Evolutionary conservation across 2,113 vertebrate genomes (phyloP), one percentile per base, ranked within the genome.

Genomic region (Entomyzon cyanotis): DNA sequence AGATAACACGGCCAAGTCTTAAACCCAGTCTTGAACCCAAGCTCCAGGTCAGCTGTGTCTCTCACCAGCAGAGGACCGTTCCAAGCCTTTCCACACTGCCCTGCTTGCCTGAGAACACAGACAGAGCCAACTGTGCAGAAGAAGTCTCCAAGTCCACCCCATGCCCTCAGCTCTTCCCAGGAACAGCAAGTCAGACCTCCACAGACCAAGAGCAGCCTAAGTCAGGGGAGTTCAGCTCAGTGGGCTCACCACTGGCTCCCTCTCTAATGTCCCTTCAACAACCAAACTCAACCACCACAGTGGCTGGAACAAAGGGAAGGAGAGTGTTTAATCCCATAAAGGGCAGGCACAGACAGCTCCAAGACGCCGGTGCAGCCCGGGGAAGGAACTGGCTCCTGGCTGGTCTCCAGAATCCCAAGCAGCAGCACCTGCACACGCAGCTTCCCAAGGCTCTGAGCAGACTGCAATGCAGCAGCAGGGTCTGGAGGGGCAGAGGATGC

Each of bases 331-430:
- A 44, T 59, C 50, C 67, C 46, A 25, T 2, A 25, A 35, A 79
- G 41, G 44, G 44, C 76, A 76, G 42, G 65, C 5, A 8, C 71
- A 89, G 55, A 55, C 56, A 79, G 50, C 75, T 56, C 8, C 0
- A n/a, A 84, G 87, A 47, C 0, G 4, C 17, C 0, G 0, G 25
- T 19, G 64, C 46, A 71, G 76, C 20, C 49, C 1, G 0, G 7
- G 2, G 50, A 93, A 80, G 60, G 69, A 84, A 20, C 15, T 0
- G 1, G 77, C 18, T 73, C 59, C 89, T 89, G 91, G 89, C 89
- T 73, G 74, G 44, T n/a, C 49, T 87, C 93, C 89, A 95, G 81
- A 75, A 89, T 87, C 84, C 91, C 49, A 5, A 87, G 84, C 74
- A 78, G 89, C 83, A 93, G 80, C 87, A 92, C 52, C 80, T 89